A percentile compares a stretch with the other conserved stretches of the same genome.
These are phyloP conservation scores for Ivindomyrus marchei DNA, from an alignment of 2,113 vertebrate species.

Conservation along the genomic window DNA sequence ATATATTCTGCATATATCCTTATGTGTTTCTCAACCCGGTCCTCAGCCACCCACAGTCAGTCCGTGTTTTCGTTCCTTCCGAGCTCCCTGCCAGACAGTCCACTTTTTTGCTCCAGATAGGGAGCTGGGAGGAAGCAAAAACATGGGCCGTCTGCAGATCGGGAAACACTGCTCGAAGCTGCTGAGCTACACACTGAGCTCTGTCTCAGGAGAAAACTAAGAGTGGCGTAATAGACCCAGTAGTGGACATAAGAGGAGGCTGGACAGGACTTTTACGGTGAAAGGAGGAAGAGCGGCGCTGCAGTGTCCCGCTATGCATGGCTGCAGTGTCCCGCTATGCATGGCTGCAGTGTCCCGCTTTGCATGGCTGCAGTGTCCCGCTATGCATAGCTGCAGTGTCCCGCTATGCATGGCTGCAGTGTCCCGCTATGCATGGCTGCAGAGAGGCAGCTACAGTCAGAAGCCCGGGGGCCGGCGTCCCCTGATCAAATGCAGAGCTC, in stretches of 20 bases:
- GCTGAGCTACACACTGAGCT: neutral
- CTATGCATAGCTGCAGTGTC: constrained; percentile 24
- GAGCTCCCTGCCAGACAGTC: neutral
- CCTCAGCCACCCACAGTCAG: neutral
- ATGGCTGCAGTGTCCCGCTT: constrained; percentile 21
- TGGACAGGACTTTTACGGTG: neutral
- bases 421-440: constrained; percentile 16
- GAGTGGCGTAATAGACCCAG: neutral
- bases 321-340: constrained; percentile 22
- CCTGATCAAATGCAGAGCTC: constrained; percentile 64
- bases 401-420: constrained; percentile 24
- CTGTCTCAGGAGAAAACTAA: neutral
- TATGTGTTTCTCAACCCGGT: neutral
- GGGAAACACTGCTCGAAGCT: neutral
- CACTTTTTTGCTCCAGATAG: neutral
- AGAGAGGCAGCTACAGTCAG: constrained; percentile 47
- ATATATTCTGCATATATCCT: neutral
- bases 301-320: neutral
- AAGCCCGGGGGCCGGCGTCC: constrained; percentile 54
- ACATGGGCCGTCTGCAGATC: neutral
- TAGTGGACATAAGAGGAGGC: neutral
- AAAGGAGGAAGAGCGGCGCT: neutral
- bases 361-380: constrained; percentile 24
- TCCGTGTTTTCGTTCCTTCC: neutral
- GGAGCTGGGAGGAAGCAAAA: neutral